Percentiles rank a stretch among this genome's conserved stretches.
Conservation (phyloP, 2,797 vertebrate species). For the Falco rusticolus region DNA sequence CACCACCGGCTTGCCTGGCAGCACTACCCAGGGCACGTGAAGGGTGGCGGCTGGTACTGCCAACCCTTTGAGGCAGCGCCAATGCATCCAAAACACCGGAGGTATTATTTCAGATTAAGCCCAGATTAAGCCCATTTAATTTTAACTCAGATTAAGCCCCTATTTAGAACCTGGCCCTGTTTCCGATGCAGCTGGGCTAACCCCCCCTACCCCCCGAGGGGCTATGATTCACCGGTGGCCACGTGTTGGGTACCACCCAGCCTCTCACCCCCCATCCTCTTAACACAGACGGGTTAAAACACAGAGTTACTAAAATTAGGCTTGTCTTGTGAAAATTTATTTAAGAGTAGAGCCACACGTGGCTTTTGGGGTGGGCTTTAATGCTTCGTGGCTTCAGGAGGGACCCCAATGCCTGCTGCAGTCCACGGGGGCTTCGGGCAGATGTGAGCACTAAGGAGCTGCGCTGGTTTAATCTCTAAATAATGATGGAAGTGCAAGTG, state of each 20-base stretch:
- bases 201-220: background rate
- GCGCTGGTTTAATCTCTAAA: constrained; percentile 38
- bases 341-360: background rate
- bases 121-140: constrained; percentile 63
- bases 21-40: background rate
- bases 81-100: background rate
- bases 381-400: background rate
- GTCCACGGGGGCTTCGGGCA: background rate
- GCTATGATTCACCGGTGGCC: rapidly evolving
- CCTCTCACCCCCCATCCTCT: background rate
- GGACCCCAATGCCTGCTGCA: background rate
- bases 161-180: constrained; percentile 47
- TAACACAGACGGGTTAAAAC: background rate
- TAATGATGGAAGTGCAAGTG: constrained; percentile 30
- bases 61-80: background rate
- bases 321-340: background rate
- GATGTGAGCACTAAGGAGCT: background rate
- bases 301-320: background rate
- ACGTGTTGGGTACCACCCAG: background rate
- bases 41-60: background rate
- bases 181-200: background rate
- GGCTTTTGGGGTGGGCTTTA: background rate
- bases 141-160: constrained; percentile 65
- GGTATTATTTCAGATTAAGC: constrained; percentile 65
- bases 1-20: background rate